These are phyloP conservation scores for Agrilus mali DNA, from an alignment of 2,888 invertebrate genomes.

Conservation along the genomic window DNA sequence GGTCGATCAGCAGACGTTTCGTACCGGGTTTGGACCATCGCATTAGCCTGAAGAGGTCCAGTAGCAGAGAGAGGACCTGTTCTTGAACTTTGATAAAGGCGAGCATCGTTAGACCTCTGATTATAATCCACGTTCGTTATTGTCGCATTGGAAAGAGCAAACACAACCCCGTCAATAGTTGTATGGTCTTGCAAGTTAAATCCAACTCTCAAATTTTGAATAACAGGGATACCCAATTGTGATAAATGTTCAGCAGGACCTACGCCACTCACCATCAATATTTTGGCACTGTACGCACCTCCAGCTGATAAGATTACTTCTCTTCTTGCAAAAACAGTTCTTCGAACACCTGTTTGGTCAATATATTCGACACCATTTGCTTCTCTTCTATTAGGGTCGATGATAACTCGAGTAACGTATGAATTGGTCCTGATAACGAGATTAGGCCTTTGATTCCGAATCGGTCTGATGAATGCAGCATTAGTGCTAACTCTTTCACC, in stretches of 20 bases:
- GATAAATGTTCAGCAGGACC: conserved; percentile 45
- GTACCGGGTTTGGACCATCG: conserved; percentile 48
- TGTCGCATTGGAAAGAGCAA: conserved; percentile 43
- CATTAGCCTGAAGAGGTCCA: conserved; percentile 42
- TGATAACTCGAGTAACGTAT: conserved; percentile 43
- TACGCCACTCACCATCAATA: conserved; percentile 53
- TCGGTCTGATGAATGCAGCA: conserved; percentile 52
- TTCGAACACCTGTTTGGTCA: conserved; percentile 33
- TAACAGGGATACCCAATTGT: conserved; percentile 39
- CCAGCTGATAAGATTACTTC: conserved; percentile 52
- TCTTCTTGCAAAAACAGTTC: conserved; percentile 39
- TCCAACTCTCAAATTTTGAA: conserved; percentile 56
- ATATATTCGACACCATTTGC: conserved; percentile 40
- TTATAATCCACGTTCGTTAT: conserved; percentile 35
- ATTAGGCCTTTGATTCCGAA: conserved; percentile 41
- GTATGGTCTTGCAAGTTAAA: conserved; percentile 65
- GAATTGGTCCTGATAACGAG: conserved; percentile 40
- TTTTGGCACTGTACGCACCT: conserved; percentile 47
- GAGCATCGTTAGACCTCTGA: conserved; percentile 34
- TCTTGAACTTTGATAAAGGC: conserved; percentile 32
- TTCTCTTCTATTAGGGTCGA: conserved; percentile 40
- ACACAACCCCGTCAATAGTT: conserved; percentile 45
- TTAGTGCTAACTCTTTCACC: conserved; percentile 51
- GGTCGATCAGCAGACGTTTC: conserved; percentile 37
- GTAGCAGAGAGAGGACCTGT: conserved; percentile 43